Conservation (phyloP, 2,888 invertebrate genomes). For the Trissolcus japonicus region DNA sequence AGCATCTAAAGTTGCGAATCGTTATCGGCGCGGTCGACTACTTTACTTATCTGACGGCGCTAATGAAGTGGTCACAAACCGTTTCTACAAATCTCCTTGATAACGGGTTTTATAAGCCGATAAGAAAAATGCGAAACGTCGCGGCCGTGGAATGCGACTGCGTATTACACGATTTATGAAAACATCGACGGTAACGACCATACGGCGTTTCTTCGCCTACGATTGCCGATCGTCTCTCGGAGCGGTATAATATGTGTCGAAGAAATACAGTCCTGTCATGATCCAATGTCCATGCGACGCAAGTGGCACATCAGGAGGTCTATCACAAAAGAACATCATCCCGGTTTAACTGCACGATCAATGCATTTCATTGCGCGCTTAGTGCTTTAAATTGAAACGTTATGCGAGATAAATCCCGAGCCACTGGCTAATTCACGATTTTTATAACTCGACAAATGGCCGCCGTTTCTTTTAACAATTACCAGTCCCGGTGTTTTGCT, state of each 20-base stretch:
- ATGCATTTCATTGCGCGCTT: constrained; percentile 54
- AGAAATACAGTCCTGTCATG: constrained; percentile 54
- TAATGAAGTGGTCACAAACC: constrained; percentile 49
- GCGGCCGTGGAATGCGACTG: constrained; percentile 11
- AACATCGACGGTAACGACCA: constrained; percentile 40
- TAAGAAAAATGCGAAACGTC: constrained; percentile 28
- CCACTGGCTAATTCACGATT: constrained; percentile 34
- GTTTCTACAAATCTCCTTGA: constrained; percentile 45
- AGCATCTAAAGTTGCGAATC: constrained; percentile 23
- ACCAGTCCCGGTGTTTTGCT: not conserved
- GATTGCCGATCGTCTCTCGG: constrained; percentile 51
- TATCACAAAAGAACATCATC: constrained; percentile 56
- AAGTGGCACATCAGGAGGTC: constrained; percentile 58
- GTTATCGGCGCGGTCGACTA: constrained; percentile 33
- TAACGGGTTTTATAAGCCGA: constrained; percentile 51
- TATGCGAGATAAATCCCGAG: constrained; percentile 46
- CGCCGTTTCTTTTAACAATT: constrained; percentile 19
- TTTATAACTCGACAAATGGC: constrained; percentile 25
- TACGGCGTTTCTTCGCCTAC: constrained; percentile 53
- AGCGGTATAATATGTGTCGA: constrained; percentile 38
- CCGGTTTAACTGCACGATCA: constrained; percentile 50
- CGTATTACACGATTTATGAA: constrained; percentile 48
- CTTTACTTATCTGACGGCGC: constrained; percentile 38
- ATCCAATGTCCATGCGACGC: constrained; percentile 45
- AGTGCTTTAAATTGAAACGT: constrained; percentile 54